phyloP scores from a whole-genome alignment of 2,113 vertebrate genomes.

The Hyperopisus bebe region DNA sequence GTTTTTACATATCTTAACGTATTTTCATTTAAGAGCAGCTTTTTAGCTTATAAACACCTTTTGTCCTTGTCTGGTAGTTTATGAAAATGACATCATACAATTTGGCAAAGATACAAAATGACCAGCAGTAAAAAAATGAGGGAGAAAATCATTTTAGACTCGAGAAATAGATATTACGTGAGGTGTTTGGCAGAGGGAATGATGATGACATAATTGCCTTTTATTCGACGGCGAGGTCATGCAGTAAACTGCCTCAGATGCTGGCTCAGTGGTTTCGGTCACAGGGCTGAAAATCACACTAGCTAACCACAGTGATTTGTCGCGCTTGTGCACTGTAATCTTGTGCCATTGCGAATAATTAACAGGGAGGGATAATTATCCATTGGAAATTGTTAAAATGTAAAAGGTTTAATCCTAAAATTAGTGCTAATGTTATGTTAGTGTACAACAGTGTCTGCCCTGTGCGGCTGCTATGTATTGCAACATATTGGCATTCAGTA shows the following conservation, averaged over 20 bases:
- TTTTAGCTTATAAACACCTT: conserved; percentile 49
- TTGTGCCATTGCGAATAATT: background rate
- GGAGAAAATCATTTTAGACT: conserved; percentile 40
- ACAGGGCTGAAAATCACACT: background rate
- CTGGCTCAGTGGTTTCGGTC: background rate
- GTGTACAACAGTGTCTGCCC: background rate
- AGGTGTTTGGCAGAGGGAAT: conserved; percentile 29
- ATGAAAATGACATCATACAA: conserved; percentile 48
- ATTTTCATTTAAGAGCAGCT: conserved; percentile 56
- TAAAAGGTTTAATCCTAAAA: background rate
- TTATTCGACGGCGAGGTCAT: conserved; percentile 28
- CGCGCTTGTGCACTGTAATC: background rate
- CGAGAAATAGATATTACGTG: conserved; percentile 41
- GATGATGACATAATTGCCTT: conserved; percentile 34
- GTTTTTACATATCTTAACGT: background rate
- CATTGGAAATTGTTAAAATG: background rate
- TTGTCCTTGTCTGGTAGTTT: conserved; percentile 40
- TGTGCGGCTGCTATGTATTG: background rate
- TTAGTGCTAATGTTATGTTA: background rate
- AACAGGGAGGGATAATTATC: background rate
- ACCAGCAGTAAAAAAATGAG: conserved; percentile 17
- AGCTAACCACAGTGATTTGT: background rate
- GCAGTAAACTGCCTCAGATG: conserved; percentile 13
- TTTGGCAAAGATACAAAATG: conserved; percentile 39
- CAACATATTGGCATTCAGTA: background rate